Evolutionary conservation across 2,888 invertebrate genomes (phyloP).

Genomic region (Linnaemya vulpina): DNA sequence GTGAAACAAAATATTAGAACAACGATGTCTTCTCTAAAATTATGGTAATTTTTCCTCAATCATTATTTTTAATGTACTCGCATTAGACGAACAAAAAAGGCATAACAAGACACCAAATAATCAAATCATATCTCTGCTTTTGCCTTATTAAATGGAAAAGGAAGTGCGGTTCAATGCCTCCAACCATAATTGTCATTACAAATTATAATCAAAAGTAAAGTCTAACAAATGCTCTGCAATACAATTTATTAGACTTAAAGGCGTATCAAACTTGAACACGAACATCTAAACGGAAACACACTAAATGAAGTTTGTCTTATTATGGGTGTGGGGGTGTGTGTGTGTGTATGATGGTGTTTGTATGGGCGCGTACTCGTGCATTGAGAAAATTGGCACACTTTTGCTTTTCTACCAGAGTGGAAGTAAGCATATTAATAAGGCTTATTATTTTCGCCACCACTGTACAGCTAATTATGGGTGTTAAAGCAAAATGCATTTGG

Average conservation of each 20-base stretch:
- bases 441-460: conserved; percentile 14
- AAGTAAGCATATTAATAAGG: background rate
- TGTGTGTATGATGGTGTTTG: background rate
- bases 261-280: background rate
- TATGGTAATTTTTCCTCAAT: too few species aligned
- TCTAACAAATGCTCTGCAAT: background rate
- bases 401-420: conserved; percentile 11
- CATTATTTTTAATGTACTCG: too few species aligned
- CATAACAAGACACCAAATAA: too few species aligned
- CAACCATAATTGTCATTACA: conserved; percentile 19
- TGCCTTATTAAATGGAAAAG: conserved; percentile 5
- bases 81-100: too few species aligned
- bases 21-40: too few species aligned
- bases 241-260: background rate
- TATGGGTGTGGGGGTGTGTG: background rate
- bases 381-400: background rate
- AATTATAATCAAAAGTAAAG: conserved; percentile 2
- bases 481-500: conserved; percentile 14
- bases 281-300: background rate
- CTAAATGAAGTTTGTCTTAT: background rate
- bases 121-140: background rate
- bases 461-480: conserved; percentile 11
- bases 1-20: too few species aligned
- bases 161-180: conserved; percentile 46
- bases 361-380: background rate